Evolutionary conservation across 2,797 vertebrate genomes (phyloP).

Genomic region (Rhinella marina): DNA sequence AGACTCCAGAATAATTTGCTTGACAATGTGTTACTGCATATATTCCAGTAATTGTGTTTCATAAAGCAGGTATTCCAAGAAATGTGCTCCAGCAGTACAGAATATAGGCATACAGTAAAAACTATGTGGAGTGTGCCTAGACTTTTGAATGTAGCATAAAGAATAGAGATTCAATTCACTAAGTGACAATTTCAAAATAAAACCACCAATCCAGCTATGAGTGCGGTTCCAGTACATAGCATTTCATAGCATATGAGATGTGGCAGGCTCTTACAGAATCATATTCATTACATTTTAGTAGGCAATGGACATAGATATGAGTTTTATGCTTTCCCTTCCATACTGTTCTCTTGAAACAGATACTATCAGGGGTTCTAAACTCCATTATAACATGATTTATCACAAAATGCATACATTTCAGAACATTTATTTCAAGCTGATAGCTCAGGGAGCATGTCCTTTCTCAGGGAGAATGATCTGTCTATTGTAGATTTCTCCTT

Average conservation of each 20-base stretch:
- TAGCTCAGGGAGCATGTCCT: too few species aligned
- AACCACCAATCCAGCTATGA: not conserved
- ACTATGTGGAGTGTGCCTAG: not conserved
- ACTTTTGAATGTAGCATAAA: conserved; percentile 3
- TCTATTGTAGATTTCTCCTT: too few species aligned
- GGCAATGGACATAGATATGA: not conserved
- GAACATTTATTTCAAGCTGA: too few species aligned
- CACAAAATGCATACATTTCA: not conserved
- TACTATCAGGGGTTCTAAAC: not conserved
- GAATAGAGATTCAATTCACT: not conserved
- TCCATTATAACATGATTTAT: not conserved
- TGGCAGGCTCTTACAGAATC: not conserved
- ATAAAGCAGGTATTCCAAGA: not conserved
- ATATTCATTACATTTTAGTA: not conserved
- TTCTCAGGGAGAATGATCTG: too few species aligned
- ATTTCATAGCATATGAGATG: not conserved
- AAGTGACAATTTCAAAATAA: not conserved
- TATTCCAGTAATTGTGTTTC: conserved; percentile 1
- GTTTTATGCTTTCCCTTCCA: not conserved
- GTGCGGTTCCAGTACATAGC: not conserved
- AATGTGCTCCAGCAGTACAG: not conserved
- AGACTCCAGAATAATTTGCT: not conserved
- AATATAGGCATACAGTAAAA: not conserved
- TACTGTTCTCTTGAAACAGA: not conserved
- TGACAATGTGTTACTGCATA: not conserved